Evolutionary conservation across 2,113 vertebrate species (phyloP), one percentile per base, ranked within the genome.

Genomic region (Oreochromis spilurus): DNA sequence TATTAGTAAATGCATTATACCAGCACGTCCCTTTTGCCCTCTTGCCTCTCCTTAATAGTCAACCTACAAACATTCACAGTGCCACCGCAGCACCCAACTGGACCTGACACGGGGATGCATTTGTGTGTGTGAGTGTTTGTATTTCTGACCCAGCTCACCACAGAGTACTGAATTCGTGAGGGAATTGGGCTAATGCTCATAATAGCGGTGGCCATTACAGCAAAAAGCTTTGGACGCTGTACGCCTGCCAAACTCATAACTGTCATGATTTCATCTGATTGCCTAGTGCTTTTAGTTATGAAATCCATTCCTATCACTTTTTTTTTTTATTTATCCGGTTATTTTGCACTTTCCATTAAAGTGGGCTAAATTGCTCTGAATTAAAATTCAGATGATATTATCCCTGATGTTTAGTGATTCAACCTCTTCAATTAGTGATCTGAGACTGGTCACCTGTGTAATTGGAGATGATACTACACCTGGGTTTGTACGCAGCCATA

Each of bases 1-100:
- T 96, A 96, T 96, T 96, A 96, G 95, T 94, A 93, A 95, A 96
- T 95, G 95, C 95, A 96, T 96, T 96, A 95, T 91, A 88, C 89
- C 95, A 88, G 84, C 86, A 91, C 89, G 88, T 92, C 93, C 93
- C 93, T 95, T 91, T 93, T 93, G 94, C 93, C 95, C 95, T 90
- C 88, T 92, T 77, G 92, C 85, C 89, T 93, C 83, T 88, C 55
- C 87, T 93, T 91, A 89, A 91, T 83, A 89, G 90, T 87, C 90
- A 93, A 92, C 92, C 89, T 91, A 87, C 89, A 94, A 94, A 93
- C 89, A 93, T 84, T 89, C 88, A 80, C 89, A 86, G 88, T 81
- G 67, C 53, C 85, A 79, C 48, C 17, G 48, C 89, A 92, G 81
- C 90, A 65, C 93, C 72, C 83, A 88, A 77, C 88, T 29, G 91